Conservation (phyloP, 2,113 vertebrate species). For the Ictidomys tridecemlineatus region DNA sequence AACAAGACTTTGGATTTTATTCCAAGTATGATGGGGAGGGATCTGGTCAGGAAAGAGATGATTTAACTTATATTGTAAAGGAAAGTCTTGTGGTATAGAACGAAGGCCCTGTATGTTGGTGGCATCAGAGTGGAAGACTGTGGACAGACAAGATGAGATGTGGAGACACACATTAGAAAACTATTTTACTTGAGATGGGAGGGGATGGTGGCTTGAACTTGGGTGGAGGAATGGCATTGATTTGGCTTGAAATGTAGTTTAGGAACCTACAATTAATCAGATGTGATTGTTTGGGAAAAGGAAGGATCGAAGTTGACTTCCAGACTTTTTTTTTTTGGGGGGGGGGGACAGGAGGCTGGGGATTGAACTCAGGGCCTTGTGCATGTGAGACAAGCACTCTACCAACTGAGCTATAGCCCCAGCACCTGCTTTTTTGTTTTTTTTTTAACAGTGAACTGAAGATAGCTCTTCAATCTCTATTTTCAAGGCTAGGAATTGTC, state of each 20-base stretch:
- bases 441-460: constrained; percentile 39
- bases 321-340: not conserved
- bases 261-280: not conserved
- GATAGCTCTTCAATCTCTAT: not conserved
- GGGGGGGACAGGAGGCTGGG: too few species aligned
- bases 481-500: not conserved
- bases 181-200: not conserved
- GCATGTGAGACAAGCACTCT: too few species aligned
- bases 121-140: not conserved
- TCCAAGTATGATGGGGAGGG: not conserved
- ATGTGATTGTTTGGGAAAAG: not conserved
- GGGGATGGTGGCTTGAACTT: not conserved
- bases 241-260: not conserved
- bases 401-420: too few species aligned
- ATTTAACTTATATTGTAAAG: not conserved
- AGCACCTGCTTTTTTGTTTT: not conserved
- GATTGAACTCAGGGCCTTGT: too few species aligned
- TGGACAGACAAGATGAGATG: not conserved
- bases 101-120: not conserved
- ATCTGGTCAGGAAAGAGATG: not conserved
- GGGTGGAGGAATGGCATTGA: not conserved
- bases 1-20: not conserved
- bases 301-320: not conserved
- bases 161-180: not conserved
- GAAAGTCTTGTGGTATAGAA: not conserved